Percentiles rank a stretch among this genome's conserved stretches.
These are phyloP conservation scores for Myxocyprinus asiaticus DNA, from an alignment of 2,113 vertebrate genomes.

Conservation along the genomic window DNA sequence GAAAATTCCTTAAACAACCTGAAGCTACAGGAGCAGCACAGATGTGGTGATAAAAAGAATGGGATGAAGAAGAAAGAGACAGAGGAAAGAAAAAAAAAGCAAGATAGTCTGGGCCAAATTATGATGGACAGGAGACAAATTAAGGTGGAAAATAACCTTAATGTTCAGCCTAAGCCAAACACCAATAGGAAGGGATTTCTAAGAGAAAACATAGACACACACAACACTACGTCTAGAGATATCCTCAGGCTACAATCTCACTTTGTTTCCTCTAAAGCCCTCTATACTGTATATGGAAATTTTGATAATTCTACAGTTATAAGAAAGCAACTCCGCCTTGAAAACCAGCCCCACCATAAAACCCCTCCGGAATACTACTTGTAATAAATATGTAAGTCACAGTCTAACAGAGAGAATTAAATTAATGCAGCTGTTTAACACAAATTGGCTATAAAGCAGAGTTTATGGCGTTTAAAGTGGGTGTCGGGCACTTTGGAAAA, in stretches of 20 bases:
- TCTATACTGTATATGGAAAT: conserved; percentile 1
- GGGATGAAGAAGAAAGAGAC: no score
- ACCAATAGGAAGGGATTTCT: background rate
- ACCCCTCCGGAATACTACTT: conserved; percentile 10
- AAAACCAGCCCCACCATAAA: conserved; percentile 21
- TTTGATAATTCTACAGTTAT: background rate
- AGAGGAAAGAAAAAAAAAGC: no score
- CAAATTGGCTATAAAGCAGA: conserved; percentile 34
- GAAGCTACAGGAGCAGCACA: no score
- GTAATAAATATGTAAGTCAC: conserved; percentile 8
- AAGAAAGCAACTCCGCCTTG: background rate
- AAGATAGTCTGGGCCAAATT: no score
- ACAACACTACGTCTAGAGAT: background rate
- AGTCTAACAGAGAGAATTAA: background rate
- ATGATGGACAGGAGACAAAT: no score
- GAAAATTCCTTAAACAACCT: no score
- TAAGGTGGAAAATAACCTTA: no score
- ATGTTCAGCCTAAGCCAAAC: background rate
- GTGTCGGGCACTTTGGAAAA: background rate
- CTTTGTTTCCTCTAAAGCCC: background rate
- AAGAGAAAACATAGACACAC: background rate
- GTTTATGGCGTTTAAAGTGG: background rate
- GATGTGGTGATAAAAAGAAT: no score
- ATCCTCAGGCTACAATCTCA: background rate
- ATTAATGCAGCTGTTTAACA: conserved; percentile 16